Percentiles rank a stretch among this genome's conserved stretches.
Evolutionary conservation across 64 coral and sea anemone species (phyloP).

Genomic region (Acropora tenuis): DNA sequence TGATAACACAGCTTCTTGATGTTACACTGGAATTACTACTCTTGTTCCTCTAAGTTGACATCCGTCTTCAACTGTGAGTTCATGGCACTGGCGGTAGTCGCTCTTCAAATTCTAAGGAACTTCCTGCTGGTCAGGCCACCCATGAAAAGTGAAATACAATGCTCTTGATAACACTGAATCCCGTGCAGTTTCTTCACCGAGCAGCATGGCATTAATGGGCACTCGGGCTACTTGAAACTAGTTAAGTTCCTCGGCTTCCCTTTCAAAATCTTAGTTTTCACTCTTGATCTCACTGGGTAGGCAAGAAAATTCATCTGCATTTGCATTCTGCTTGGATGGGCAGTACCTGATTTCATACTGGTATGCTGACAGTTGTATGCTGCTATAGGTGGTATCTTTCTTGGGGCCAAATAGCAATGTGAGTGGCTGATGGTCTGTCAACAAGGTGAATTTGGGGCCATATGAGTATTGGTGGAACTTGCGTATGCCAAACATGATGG

Average conservation of each 20-base stretch:
- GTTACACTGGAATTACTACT: slow-evolving; percentile 36
- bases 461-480: slow-evolving; percentile 21
- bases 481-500: slow-evolving; percentile 47
- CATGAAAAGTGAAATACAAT: background rate
- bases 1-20: slow-evolving; percentile 6
- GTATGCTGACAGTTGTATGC: background rate
- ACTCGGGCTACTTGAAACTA: slow-evolving; percentile 30
- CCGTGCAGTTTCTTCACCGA: slow-evolving; percentile 30
- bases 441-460: background rate
- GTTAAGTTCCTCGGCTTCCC: background rate
- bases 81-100: slow-evolving; percentile 29
- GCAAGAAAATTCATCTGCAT: background rate
- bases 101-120: slow-evolving; percentile 16
- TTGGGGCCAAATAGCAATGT: slow-evolving; percentile 38
- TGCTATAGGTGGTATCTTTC: slow-evolving; percentile 46
- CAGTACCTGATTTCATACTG: no score
- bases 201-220: slow-evolving; percentile 9
- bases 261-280: background rate
- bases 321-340: no score
- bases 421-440: slow-evolving; percentile 42
- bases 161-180: slow-evolving; percentile 19
- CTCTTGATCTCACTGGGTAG: background rate
- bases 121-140: slow-evolving; percentile 34
- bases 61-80: slow-evolving; percentile 38
- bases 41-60: slow-evolving; percentile 44